Base-by-base conservation (phyloP, 2,888 invertebrate species). In the Parnassius mnemosyne region DNA sequence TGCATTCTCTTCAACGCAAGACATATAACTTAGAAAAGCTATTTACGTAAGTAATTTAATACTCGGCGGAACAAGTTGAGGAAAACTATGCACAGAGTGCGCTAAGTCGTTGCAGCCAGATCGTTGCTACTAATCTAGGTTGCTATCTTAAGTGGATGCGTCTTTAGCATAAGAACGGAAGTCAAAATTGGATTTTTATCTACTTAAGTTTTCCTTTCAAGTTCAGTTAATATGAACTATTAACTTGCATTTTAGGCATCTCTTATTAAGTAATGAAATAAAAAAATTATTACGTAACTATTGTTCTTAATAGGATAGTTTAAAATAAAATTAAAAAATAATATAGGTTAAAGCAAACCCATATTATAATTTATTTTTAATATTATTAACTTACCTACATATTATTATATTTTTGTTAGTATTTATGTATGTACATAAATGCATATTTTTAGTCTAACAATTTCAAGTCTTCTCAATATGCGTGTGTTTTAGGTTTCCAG, bases 31-130 rank as follows among this genome's bases (percentile, higher is more conserved):
- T 71, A 70, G 77, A 76, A 81, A 84, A 81, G 83, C 83, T 82
- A 82, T 87, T 83, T 80, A 77, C 75, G 78, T 80, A 80, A 83
- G 81, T 82, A 81, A 84, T 85, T 84, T 81, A 84, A 85, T 86
- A 83, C 78, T 69, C 72, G 66, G 66, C 69, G 69, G 77, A 73
- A 77, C 75, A 75, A 84, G 81, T 84, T 81, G 71, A 68, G 68
- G 71, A 69, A 72, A 84, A 84, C 82, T 87, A 85, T 83, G 80
- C 78, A 68, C 69, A 68, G 71, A 76, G 69, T 75, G 78, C 71
- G 72, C 78, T 75, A 76, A 81, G 80, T 76, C 76, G 76, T 69
- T 76, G 77, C 81, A 78, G 72, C 74, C 71, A 70, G 80, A 81
- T 78, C 77, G 71, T 68, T 70, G 68, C 68, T 68, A 74, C 79